Evolutionary conservation across 1,140 invertebrate species (phyloP).

Genomic region (Drosophila carrolli): DNA sequence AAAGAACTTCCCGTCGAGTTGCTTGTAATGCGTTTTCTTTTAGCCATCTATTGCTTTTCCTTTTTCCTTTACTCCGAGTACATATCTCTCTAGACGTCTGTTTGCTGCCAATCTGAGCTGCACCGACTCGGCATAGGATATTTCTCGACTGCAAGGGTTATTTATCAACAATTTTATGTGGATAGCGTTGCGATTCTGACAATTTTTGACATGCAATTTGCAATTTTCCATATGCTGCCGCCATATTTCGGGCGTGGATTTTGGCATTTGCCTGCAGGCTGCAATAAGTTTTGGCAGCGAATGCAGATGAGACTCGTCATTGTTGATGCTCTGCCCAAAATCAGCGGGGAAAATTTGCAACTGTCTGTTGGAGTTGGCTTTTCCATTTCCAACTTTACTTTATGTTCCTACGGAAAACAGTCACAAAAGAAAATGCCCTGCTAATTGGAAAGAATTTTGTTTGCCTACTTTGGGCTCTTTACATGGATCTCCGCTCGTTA

Average conservation of each 20-base stretch:
- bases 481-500: conserved; percentile 52
- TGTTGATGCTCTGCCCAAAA: conserved; percentile 18
- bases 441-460: conserved; percentile 61
- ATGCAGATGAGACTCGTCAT: conserved; percentile 32
- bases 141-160: conserved; percentile 5
- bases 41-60: conserved; percentile 14
- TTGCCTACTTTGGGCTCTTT: conserved; percentile 34
- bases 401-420: conserved; percentile 6
- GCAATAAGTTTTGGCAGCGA: conserved; percentile 43
- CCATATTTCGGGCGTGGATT: conserved; percentile 7
- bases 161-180: conserved; percentile 52
- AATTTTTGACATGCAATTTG: conserved; percentile 72
- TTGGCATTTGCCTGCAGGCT: conserved; percentile 23
- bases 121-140: conserved; percentile 23
- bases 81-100: conserved; percentile 50
- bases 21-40: conserved; percentile 68
- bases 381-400: conserved; percentile 31
- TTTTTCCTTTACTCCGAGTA: conserved; percentile 4
- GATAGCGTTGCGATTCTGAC: conserved; percentile 29
- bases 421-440: conserved; percentile 29
- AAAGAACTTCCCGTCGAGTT: conserved; percentile 51
- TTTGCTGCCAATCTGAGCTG: conserved; percentile 73
- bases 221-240: conserved; percentile 20
- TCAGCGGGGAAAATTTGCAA: conserved; percentile 26
- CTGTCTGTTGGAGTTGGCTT: conserved; percentile 20